These are phyloP conservation scores for Leptura quadrifasciata DNA, from an alignment of 2,888 invertebrate genomes.

Conservation along the genomic window DNA sequence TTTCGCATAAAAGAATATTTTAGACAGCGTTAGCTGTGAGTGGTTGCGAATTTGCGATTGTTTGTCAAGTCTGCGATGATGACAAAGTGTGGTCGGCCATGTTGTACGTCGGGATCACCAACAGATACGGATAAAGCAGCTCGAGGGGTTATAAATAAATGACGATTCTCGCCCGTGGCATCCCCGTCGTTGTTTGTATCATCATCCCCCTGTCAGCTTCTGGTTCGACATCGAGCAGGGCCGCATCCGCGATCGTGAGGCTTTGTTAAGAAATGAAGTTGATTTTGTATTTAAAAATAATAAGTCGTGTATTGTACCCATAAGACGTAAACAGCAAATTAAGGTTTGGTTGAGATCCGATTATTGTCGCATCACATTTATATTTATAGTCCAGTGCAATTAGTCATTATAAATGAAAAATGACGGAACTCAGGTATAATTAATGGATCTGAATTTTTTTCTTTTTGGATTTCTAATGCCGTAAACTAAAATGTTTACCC, in stretches of 20 bases:
- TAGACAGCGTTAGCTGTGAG: constrained; percentile 6
- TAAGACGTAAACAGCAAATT: no score
- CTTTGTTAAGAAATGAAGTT: background rate
- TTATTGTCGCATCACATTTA: no score
- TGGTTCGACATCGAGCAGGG: constrained; percentile 38
- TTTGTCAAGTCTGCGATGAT: constrained; percentile 66
- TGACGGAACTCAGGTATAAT: no score
- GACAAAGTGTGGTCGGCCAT: constrained; percentile 68
- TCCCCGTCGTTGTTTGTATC: constrained; percentile 51
- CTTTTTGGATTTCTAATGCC: no score
- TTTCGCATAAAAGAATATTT: constrained; percentile 29
- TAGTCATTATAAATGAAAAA: no score
- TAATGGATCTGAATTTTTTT: no score
- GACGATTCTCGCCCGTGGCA: constrained; percentile 65
- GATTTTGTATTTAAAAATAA: no score
- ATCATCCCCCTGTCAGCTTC: constrained; percentile 48
- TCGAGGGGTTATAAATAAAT: constrained; percentile 68
- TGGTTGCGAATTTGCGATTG: constrained; percentile 50
- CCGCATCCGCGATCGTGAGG: constrained; percentile 46
- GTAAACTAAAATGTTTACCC: no score
- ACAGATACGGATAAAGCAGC: constrained; percentile 65
- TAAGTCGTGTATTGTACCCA: no score
- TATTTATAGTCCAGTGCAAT: no score
- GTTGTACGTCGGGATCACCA: constrained; percentile 65
- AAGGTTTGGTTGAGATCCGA: no score